Conservation (phyloP, 2,888 invertebrate genomes). For the Gryllus longicercus region DNA sequence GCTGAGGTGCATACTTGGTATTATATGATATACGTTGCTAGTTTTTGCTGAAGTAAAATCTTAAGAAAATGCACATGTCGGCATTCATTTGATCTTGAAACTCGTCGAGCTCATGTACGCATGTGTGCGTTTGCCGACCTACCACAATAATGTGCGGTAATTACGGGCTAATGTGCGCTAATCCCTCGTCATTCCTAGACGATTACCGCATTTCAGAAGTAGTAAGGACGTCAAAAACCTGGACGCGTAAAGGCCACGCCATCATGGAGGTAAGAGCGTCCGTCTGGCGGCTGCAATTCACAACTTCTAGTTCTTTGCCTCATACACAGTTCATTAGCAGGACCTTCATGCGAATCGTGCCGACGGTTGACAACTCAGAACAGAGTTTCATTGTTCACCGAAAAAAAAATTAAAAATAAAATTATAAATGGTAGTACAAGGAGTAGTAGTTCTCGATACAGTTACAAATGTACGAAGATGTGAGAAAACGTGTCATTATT, state of each 20-base stretch:
- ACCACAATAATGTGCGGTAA: constrained; percentile 31
- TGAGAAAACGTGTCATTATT: no score
- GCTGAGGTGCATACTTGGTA: background rate
- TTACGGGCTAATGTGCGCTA: constrained; percentile 30
- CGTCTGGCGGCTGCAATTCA: background rate
- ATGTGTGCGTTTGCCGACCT: constrained; percentile 25
- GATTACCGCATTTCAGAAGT: constrained; percentile 27
- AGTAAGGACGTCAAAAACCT: constrained; percentile 27
- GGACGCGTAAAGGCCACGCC: background rate
- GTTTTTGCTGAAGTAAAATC: background rate
- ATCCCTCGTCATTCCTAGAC: constrained; percentile 24
- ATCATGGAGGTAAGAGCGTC: no score
- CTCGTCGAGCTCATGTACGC: background rate
- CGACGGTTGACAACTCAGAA: no score
- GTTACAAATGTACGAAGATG: no score
- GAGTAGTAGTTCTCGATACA: no score
- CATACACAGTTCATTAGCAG: background rate
- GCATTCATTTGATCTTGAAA: background rate
- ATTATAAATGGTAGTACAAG: no score
- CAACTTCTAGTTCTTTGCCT: background rate
- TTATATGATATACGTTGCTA: background rate
- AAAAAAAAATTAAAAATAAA: no score
- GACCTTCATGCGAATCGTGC: background rate
- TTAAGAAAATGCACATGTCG: constrained; percentile 6
- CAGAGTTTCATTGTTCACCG: no score